Evolutionary conservation across 2,113 vertebrate species (phyloP).

Genomic region (Fulmarus glacialis): DNA sequence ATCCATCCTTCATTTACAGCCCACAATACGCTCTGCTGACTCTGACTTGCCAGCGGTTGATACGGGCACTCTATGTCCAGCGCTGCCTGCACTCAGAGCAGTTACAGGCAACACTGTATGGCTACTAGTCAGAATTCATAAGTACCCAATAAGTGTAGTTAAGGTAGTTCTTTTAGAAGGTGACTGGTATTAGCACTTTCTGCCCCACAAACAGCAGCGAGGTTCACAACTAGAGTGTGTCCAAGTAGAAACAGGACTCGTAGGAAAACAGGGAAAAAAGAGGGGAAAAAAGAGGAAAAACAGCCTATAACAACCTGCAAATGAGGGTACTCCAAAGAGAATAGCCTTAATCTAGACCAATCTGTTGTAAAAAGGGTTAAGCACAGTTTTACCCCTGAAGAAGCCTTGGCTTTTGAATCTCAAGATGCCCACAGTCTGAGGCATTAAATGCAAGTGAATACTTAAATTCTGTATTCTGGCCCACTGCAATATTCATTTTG

Average conservation of each 20-base stretch:
- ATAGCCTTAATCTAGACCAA: background rate
- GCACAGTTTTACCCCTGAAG: background rate
- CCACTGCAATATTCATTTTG: background rate
- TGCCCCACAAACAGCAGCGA: background rate
- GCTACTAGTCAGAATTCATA: background rate
- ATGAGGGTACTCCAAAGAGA: background rate
- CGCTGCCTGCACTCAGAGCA: background rate
- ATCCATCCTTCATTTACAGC: background rate
- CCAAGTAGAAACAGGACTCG: background rate
- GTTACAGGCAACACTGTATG: accelerated
- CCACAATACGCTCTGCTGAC: background rate
- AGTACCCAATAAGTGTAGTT: background rate
- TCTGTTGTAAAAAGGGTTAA: background rate
- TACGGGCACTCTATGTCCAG: accelerated
- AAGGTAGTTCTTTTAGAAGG: background rate
- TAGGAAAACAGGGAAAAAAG: background rate
- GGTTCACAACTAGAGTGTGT: background rate
- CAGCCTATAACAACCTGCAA: background rate
- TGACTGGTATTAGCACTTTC: background rate
- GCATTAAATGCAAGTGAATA: background rate
- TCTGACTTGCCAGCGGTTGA: background rate
- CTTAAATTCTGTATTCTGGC: background rate
- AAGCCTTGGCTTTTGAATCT: background rate
- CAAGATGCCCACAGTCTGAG: background rate
- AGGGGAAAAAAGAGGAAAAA: background rate